Evolutionary conservation across 2,888 invertebrate genomes (phyloP).

Genomic region (Pandemis corylana): DNA sequence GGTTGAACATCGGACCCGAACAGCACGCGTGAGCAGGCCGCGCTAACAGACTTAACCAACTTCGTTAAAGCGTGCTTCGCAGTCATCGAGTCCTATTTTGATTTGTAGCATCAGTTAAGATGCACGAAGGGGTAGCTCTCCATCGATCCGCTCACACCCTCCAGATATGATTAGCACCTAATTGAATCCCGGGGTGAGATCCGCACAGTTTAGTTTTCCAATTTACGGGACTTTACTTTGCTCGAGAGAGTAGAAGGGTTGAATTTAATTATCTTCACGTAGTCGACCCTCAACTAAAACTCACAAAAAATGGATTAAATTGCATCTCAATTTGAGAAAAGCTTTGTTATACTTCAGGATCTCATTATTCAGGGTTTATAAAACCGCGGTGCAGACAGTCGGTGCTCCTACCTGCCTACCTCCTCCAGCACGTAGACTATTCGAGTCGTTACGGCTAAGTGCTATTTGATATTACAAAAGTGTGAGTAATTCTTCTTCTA

Average conservation of each 20-base stretch:
- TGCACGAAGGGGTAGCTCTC: slow-evolving; percentile 65
- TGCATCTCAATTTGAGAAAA: slow-evolving; percentile 62
- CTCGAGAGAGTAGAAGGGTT: slow-evolving; percentile 77
- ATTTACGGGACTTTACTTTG: slow-evolving; percentile 82
- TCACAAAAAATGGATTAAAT: slow-evolving; percentile 69
- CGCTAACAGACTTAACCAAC: slow-evolving; percentile 41
- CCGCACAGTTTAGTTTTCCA: slow-evolving; percentile 83
- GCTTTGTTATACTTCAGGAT: slow-evolving; percentile 53
- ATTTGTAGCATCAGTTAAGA: slow-evolving; percentile 53
- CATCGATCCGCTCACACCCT: slow-evolving; percentile 82
- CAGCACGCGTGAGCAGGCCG: slow-evolving; percentile 37
- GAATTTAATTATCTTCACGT: slow-evolving; percentile 80
- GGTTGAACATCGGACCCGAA: slow-evolving; percentile 33
- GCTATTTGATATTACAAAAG: slow-evolving; percentile 57
- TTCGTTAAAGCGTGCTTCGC: slow-evolving; percentile 38
- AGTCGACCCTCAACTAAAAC: slow-evolving; percentile 65
- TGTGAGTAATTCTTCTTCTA: slow-evolving; percentile 45
- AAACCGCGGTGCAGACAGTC: slow-evolving; percentile 44
- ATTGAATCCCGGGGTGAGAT: slow-evolving; percentile 83
- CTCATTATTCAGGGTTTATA: slow-evolving; percentile 54
- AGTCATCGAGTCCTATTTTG: slow-evolving; percentile 37
- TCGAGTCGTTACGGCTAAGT: slow-evolving; percentile 58
- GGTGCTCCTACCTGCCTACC: slow-evolving; percentile 46
- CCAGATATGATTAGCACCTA: slow-evolving; percentile 84
- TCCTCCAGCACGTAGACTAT: slow-evolving; percentile 54